Evolutionary conservation across 1,140 invertebrate genomes (phyloP).

Genomic region (Drosophila mojavensis): DNA sequence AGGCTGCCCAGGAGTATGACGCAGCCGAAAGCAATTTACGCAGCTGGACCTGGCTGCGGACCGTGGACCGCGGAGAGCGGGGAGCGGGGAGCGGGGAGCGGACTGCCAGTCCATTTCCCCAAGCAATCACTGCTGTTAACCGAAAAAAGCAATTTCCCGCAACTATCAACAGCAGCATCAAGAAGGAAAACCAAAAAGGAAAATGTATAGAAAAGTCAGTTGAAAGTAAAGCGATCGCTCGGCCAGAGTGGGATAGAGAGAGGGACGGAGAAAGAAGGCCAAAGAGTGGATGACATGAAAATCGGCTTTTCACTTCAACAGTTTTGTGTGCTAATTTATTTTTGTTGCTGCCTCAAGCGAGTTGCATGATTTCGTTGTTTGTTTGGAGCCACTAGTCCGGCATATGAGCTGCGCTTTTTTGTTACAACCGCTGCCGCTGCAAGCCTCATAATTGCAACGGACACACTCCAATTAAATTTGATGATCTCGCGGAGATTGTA

Average conservation of each 20-base stretch:
- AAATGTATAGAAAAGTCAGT: conserved; percentile 58
- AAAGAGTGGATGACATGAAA: conserved; percentile 54
- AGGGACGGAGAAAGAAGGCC: neutral
- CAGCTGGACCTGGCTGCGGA: conserved; percentile 29
- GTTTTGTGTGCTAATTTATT: conserved; percentile 81
- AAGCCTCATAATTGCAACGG: conserved; percentile 76
- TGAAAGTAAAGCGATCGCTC: conserved; percentile 73
- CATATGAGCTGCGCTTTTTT: conserved; percentile 70
- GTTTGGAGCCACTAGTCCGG: conserved; percentile 32
- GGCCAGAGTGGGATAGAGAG: neutral
- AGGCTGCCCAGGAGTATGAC: conserved; percentile 28
- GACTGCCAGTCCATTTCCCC: conserved; percentile 8
- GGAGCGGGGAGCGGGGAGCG: too few relatives aligned
- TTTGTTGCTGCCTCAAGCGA: conserved; percentile 54
- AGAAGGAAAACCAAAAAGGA: conserved; percentile 32
- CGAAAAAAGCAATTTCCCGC: conserved; percentile 63
- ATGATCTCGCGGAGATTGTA: conserved; percentile 78
- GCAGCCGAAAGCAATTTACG: conserved; percentile 40
- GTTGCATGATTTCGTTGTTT: conserved; percentile 52
- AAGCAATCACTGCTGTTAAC: conserved; percentile 40
- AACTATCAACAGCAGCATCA: conserved; percentile 54
- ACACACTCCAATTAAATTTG: conserved; percentile 82
- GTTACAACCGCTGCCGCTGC: conserved; percentile 48
- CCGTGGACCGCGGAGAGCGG: too few relatives aligned
- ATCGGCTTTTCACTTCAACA: conserved; percentile 81